Percentiles rank a stretch among this genome's conserved stretches.
phyloP scores from a whole-genome alignment of 2,797 vertebrate genomes.

The Phataginus tetradactyla region DNA sequence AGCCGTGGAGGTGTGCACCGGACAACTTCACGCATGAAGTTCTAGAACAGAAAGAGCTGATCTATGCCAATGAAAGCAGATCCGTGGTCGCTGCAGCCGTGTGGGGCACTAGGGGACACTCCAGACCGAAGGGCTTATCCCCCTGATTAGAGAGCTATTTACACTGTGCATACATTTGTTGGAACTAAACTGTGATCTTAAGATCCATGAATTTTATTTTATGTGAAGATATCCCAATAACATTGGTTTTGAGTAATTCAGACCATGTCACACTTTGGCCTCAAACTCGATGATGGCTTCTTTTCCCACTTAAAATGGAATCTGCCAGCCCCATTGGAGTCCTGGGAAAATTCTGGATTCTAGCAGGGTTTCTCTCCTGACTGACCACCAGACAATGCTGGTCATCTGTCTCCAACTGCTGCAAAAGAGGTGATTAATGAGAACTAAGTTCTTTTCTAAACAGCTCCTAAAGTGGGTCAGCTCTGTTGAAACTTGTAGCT shows the following conservation, averaged over 20 bases:
- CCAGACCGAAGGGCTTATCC: accelerated
- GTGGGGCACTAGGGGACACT: neutral
- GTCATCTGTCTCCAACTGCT: neutral
- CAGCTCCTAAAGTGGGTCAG: neutral
- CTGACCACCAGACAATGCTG: accelerated
- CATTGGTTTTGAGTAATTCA: neutral
- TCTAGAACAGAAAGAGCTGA: accelerated
- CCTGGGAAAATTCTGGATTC: neutral
- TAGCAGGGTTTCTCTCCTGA: accelerated
- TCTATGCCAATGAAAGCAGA: neutral
- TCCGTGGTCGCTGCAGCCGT: accelerated
- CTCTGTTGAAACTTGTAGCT: neutral
- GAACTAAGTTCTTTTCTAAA: neutral
- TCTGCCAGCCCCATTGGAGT: neutral
- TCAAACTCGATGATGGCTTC: neutral
- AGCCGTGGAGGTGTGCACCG: too few species aligned
- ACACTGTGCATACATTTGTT: accelerated
- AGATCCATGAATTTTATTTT: neutral
- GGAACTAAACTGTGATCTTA: neutral
- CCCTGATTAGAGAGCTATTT: accelerated
- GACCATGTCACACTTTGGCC: accelerated
- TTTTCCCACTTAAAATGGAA: too few species aligned
- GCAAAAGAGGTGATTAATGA: neutral
- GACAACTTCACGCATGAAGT: accelerated
- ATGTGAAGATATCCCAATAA: neutral